A percentile compares a stretch with the other conserved stretches of the same genome.
phyloP scores from a whole-genome alignment of 2,888 invertebrate species.

The Boloria euphrosyne region DNA sequence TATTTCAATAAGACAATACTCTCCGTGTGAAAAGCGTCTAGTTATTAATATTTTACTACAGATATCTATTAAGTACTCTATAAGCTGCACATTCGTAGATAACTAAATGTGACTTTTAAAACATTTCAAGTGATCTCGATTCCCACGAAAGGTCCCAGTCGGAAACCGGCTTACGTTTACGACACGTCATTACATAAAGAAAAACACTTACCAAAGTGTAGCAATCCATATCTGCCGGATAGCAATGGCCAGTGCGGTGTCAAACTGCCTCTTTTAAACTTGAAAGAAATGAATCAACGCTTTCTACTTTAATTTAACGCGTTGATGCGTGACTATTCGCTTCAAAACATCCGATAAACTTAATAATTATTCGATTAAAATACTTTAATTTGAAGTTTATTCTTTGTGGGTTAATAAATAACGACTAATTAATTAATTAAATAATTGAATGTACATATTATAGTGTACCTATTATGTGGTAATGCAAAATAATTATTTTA shows the following conservation, averaged over 20 bases:
- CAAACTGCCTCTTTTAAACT: conserved; percentile 70
- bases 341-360: conserved; percentile 31
- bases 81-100: not conserved
- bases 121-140: conserved; percentile 6
- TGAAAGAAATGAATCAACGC: conserved; percentile 74
- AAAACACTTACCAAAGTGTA: conserved; percentile 61
- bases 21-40: too few species aligned
- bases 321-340: conserved; percentile 49
- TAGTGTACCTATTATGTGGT: too few species aligned
- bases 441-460: too few species aligned
- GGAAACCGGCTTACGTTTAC: conserved; percentile 33
- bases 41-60: too few species aligned
- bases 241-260: conserved; percentile 55
- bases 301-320: conserved; percentile 72
- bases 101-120: not conserved
- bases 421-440: too few species aligned
- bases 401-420: too few species aligned
- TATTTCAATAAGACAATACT: too few species aligned
- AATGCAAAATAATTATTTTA: too few species aligned
- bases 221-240: conserved; percentile 57
- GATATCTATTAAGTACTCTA: not conserved
- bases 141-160: conserved; percentile 21
- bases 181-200: conserved; percentile 41
- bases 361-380: conserved; percentile 21
- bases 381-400: not conserved